These are phyloP conservation scores for Blennius ocellaris DNA, from an alignment of 2,113 vertebrate genomes.

Conservation along the genomic window DNA sequence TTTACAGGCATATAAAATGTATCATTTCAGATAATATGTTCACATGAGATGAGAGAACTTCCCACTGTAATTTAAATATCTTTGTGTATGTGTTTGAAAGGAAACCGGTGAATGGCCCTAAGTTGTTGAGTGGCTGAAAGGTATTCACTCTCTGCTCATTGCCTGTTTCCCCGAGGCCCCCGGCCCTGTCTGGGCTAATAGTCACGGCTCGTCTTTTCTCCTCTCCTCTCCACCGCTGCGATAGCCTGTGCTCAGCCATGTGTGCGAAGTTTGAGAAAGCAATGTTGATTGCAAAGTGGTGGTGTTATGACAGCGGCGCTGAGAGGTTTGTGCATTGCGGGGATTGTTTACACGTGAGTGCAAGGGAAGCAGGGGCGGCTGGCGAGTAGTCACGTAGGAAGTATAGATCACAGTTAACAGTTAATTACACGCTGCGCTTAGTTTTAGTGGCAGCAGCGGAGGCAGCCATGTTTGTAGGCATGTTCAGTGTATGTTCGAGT, in stretches of 20 bases:
- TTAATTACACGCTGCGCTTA: slow-evolving; percentile 15
- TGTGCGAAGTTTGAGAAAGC: slow-evolving; percentile 58
- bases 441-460: background rate
- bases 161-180: slow-evolving; percentile 17
- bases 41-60: background rate
- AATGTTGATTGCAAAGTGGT: slow-evolving; percentile 62
- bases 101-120: background rate
- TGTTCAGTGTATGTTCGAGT: background rate
- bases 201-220: slow-evolving; percentile 41
- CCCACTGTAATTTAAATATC: slow-evolving; percentile 14
- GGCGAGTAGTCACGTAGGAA: background rate
- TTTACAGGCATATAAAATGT: background rate
- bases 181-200: slow-evolving; percentile 29
- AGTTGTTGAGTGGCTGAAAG: slow-evolving; percentile 20
- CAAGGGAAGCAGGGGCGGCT: background rate
- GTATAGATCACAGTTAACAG: background rate
- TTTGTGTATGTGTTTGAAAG: background rate
- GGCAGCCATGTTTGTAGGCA: background rate
- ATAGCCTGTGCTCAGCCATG: slow-evolving; percentile 54
- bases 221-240: slow-evolving; percentile 21
- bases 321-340: slow-evolving; percentile 41
- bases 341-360: slow-evolving; percentile 44
- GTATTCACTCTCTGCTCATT: slow-evolving; percentile 13
- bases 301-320: slow-evolving; percentile 60
- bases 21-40: too few relatives aligned